These are phyloP conservation scores for Dorcus parallelipipedus DNA, from an alignment of 2,888 invertebrate genomes.

Conservation along the genomic window DNA sequence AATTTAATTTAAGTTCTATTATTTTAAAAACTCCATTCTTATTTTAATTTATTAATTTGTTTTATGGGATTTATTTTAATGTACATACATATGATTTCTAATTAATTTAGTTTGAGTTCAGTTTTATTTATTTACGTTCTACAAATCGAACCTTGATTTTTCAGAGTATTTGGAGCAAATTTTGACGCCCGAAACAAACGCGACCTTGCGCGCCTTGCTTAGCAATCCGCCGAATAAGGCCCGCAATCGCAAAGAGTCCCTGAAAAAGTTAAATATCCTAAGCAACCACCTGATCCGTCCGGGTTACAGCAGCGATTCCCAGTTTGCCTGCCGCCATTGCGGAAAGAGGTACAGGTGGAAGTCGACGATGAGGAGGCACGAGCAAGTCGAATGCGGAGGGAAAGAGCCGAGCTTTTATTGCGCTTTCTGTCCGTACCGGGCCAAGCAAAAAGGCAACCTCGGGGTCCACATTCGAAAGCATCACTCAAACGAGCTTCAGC, in stretches of 20 bases:
- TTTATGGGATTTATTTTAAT: too few species aligned
- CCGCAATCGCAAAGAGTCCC: conserved; percentile 15
- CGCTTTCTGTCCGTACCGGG: conserved; percentile 78
- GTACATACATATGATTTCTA: too few species aligned
- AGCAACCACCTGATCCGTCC: conserved; percentile 24
- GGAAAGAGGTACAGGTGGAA: conserved; percentile 84
- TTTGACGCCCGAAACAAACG: conserved; percentile 23
- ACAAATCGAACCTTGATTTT: conserved; percentile 14
- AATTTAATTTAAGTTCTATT: too few species aligned
- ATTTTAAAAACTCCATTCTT: too few species aligned
- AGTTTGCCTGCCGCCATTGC: conserved; percentile 74
- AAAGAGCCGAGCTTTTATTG: conserved; percentile 79
- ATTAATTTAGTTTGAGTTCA: conserved; percentile 1
- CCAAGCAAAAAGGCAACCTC: conserved; percentile 78
- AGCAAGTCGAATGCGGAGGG: conserved; percentile 78
- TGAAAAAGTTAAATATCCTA: conserved; percentile 27
- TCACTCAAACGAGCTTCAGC: conserved; percentile 48
- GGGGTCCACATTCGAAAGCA: conserved; percentile 79
- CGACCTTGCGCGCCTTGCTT: conserved; percentile 29
- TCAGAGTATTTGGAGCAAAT: conserved; percentile 25
- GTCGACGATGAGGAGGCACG: conserved; percentile 79
- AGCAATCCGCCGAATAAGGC: conserved; percentile 28
- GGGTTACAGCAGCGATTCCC: conserved; percentile 49
- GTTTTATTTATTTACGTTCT: conserved; percentile 7
- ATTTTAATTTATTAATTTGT: too few species aligned